phyloP scores from a whole-genome alignment of 2,888 invertebrate species.

The Carcina quercana region DNA sequence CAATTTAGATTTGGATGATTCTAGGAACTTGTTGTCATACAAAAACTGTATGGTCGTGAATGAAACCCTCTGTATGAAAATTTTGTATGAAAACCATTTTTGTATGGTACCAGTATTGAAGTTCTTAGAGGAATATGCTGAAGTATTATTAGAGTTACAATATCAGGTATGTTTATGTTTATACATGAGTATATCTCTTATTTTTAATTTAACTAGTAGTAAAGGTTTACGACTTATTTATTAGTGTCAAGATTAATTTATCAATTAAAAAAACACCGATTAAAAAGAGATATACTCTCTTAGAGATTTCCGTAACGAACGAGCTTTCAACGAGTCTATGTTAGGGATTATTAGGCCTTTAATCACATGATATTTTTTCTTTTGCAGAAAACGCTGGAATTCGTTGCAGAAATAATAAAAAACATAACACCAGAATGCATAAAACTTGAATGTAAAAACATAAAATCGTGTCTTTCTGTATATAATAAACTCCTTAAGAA shows the following conservation, averaged over 20 bases:
- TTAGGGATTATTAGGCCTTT: too few relatives aligned
- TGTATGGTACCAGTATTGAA: constrained; percentile 22
- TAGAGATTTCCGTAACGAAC: too few relatives aligned
- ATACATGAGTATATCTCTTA: too few relatives aligned
- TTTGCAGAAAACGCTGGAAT: constrained; percentile 30
- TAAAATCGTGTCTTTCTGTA: constrained; percentile 18
- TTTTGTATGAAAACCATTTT: constrained; percentile 7
- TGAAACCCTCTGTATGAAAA: constrained; percentile 12
- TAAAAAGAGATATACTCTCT: too few relatives aligned
- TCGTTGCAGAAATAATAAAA: constrained; percentile 22
- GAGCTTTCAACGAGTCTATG: too few relatives aligned
- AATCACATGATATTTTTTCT: constrained; percentile 5
- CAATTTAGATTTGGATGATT: constrained; percentile 14
- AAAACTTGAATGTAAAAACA: constrained; percentile 15
- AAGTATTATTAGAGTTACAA: constrained; percentile 23
- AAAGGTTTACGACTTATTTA: too few relatives aligned
- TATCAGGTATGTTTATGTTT: constrained; percentile 28
- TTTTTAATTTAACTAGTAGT: too few relatives aligned
- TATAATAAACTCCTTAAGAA: constrained; percentile 17
- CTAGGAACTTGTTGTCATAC: constrained; percentile 15
- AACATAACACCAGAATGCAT: constrained; percentile 20
- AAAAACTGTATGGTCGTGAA: constrained; percentile 15
- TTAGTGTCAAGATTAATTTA: too few relatives aligned
- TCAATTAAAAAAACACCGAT: too few relatives aligned
- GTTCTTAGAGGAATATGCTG: constrained; percentile 29